Base-by-base conservation (phyloP, 2,888 invertebrate species). In the Oscheius sp. region DNA sequence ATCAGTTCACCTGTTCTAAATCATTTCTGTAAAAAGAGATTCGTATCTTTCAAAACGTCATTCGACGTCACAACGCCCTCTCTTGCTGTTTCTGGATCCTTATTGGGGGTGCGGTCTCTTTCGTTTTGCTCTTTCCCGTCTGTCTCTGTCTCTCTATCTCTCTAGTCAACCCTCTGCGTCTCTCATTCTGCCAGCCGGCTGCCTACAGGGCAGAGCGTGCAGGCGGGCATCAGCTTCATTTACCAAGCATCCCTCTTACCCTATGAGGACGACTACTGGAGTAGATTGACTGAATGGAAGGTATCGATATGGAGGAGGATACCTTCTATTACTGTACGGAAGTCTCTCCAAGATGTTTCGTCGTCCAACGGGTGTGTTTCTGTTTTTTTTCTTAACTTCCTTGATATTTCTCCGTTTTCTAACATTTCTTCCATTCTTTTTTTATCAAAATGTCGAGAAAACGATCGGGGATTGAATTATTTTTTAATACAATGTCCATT, bases 301-400 rank as follows among this genome's bases (percentile, higher is more conserved):
- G 70, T 59, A 62, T 79, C 44, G 77, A 79, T 36, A 57, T 79
- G 44, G 77, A 77, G 50, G 61, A 75, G 33, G 84, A 82, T 67
- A 63, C 80, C 24, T 85, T 80, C 71, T 91, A 90, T 86, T 89
- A 91, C 78, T 91, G 90, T 85, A 90, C 90, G 47, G 89, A 90
- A 56, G 90, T 89, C 85, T 90, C 90, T 82, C 90, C 90, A 30
- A 87, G 90, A 70, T 90, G 90, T 87, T 91, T 89, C 87, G 90
- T 90, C 82, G 90, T 90, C 65, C 90, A 90, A 82, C 90, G 90
- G 90, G 91, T 91, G 87, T 50, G 73, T 74, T n/a, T 22, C 26
- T 26, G 20, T 32, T 20, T 41, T 6, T n/a, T n/a, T n/a, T n/a
- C n/a, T n/a, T n/a, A n/a, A n/a, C n/a, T n/a, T n/a, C n/a, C n/a